phyloP scores from a whole-genome alignment of 2,797 vertebrate species.

The Notolabrus celidotus region DNA sequence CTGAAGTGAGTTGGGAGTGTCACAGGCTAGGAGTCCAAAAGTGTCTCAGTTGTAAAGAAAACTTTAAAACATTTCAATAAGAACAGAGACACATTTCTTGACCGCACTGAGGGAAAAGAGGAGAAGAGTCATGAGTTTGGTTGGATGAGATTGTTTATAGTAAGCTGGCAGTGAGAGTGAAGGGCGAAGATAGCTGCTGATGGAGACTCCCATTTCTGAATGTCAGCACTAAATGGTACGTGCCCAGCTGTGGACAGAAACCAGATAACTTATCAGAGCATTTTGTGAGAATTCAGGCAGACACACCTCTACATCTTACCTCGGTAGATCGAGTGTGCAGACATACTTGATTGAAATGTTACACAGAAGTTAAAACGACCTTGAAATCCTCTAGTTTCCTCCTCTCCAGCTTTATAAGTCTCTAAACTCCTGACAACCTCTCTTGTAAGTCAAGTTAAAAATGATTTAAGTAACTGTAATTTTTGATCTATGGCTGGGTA shows the following conservation, averaged over 20 bases:
- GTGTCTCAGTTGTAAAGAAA: no score
- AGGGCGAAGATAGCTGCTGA: conserved; percentile 45
- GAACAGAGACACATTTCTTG: not conserved
- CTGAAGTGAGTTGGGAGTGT: no score
- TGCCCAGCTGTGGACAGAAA: conserved; percentile 22
- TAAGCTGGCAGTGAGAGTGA: conserved; percentile 27
- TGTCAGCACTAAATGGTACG: conserved; percentile 30
- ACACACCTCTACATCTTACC: not conserved
- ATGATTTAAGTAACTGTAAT: conserved; percentile 8
- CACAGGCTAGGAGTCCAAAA: no score
- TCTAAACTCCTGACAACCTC: not conserved
- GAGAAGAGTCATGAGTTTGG: no score
- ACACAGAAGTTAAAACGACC: conserved; percentile 1
- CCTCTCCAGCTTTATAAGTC: not conserved
- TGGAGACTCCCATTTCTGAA: conserved; percentile 18
- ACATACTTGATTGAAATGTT: not conserved
- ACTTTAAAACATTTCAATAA: no score
- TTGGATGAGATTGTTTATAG: conserved; percentile 13
- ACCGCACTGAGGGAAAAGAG: not conserved
- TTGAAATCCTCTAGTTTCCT: not conserved
- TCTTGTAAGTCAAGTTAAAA: conserved; percentile 22
- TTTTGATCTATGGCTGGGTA: conserved; percentile 42
- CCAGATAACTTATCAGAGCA: conserved; percentile 42
- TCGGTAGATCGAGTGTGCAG: not conserved
- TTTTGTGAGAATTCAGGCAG: conserved; percentile 5